Base-by-base conservation (phyloP, 2,113 vertebrate species). In the Pterocles gutturalis region DNA sequence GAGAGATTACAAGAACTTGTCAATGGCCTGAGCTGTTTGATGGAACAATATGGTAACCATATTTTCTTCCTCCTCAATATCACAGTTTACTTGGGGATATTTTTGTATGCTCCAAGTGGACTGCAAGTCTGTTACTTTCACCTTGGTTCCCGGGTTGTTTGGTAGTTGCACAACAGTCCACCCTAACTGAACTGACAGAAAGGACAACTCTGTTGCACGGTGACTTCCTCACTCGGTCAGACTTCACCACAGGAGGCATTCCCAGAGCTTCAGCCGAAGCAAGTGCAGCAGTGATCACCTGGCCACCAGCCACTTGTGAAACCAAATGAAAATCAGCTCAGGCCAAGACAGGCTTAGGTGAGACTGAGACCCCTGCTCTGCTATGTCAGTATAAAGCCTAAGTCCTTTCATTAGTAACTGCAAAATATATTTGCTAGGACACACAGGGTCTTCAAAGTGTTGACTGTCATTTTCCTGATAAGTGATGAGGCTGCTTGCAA, bases 401-500 rank as follows among this genome's bases (percentile, higher is more conserved):
- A 55, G 3, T 38, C 11, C 13, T 76, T 17, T 77, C 48, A n/a
- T 66, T 17, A 80, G 4, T 72, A 77, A n/a, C 15, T 24, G 31
- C 4, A 81, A 92, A 93, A 66, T 5, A 28, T 55, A 20, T 66
- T 90, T 80, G 2, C 12, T 76, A 46, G 29, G 19, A 49, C 3
- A 9, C 18, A 43, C 5, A 28, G 10, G 5, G 25, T 54, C 54
- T 72, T 60, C 28, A 33, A 64, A 81, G 14, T 17, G 4, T 62
- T 79, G 26, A 51, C 18, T n/a, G 6, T 36, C 5, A 8, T 34
- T 71, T 84, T 77, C 41, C 25, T 49, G 6, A 4, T 46, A 61
- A 76, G 7, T 31, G 7, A 73, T 41, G 4, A 18, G 16, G 5
- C 6, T 70, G 16, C 0, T 0, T 60, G 21, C 9, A 71, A 36